These are phyloP conservation scores for Cercopithecus mona DNA, from an alignment of 2,113 vertebrate species.

Conservation along the genomic window DNA sequence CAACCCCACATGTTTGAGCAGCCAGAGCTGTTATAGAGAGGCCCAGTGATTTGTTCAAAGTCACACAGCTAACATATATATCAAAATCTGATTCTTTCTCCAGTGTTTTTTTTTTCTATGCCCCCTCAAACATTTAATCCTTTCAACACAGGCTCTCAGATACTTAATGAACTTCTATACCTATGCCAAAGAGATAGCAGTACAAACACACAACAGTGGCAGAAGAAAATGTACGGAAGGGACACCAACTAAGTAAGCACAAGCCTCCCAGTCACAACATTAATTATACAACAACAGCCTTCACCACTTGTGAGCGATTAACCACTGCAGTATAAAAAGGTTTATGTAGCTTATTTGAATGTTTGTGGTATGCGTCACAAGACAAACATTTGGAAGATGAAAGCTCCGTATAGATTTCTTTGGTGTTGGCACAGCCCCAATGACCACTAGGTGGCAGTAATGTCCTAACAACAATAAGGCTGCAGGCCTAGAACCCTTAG, in stretches of 20 bases:
- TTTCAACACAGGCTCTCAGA: background rate
- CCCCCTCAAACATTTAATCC: background rate
- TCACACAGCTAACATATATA: background rate
- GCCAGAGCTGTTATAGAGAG: background rate
- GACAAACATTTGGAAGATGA: background rate
- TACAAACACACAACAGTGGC: background rate
- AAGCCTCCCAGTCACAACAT: background rate
- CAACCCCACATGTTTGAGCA: background rate
- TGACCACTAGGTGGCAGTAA: conserved; percentile 67
- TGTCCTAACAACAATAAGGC: background rate
- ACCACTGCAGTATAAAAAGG: background rate
- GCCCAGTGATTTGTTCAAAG: background rate
- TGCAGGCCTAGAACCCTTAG: background rate
- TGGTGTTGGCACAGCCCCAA: background rate
- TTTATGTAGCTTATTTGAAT: background rate
- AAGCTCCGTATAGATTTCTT: background rate
- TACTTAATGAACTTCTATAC: background rate
- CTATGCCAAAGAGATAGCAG: background rate
- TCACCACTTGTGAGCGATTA: background rate
- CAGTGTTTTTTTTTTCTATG: background rate
- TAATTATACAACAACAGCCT: background rate
- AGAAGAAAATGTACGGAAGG: background rate
- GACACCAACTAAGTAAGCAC: background rate
- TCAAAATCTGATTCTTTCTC: background rate
- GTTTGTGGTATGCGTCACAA: background rate